These are phyloP conservation scores for Phoxinus phoxinus DNA, from an alignment of 2,113 vertebrate species.

Conservation along the genomic window DNA sequence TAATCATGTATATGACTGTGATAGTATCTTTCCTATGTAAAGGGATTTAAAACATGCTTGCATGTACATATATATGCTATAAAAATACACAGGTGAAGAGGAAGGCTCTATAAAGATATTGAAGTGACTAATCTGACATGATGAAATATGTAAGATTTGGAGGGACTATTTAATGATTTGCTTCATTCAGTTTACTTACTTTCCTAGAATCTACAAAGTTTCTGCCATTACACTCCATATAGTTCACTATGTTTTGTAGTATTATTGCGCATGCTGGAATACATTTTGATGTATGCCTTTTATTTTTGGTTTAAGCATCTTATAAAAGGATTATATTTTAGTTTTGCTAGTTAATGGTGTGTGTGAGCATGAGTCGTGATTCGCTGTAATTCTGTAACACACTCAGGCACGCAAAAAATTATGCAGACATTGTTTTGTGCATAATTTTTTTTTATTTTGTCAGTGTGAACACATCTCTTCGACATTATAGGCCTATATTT, in stretches of 20 bases:
- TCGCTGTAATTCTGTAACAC: constrained; percentile 28
- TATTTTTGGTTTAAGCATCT: constrained; percentile 44
- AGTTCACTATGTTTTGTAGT: constrained; percentile 19
- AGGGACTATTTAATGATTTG: neutral
- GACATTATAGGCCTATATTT: neutral
- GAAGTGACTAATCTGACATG: neutral
- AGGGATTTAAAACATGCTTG: neutral
- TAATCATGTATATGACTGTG: constrained; percentile 13
- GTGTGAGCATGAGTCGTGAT: constrained; percentile 41
- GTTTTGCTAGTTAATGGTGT: constrained; percentile 31
- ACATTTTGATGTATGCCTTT: constrained; percentile 62
- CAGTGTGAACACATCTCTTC: neutral
- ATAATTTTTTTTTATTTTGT: constrained; percentile 14
- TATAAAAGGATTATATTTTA: constrained; percentile 7
- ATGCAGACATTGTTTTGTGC: constrained; percentile 1
- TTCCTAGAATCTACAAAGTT: neutral
- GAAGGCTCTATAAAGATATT: neutral
- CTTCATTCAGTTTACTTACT: neutral
- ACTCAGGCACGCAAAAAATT: constrained; percentile 26
- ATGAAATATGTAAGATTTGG: neutral
- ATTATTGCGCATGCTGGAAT: constrained; percentile 69
- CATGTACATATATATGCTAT: constrained; percentile 14
- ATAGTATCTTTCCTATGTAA: constrained; percentile 10
- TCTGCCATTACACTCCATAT: constrained; percentile 42
- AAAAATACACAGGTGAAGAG: neutral